phyloP scores from a whole-genome alignment of 2,113 vertebrate species.

The Pituophis catenifer region DNA sequence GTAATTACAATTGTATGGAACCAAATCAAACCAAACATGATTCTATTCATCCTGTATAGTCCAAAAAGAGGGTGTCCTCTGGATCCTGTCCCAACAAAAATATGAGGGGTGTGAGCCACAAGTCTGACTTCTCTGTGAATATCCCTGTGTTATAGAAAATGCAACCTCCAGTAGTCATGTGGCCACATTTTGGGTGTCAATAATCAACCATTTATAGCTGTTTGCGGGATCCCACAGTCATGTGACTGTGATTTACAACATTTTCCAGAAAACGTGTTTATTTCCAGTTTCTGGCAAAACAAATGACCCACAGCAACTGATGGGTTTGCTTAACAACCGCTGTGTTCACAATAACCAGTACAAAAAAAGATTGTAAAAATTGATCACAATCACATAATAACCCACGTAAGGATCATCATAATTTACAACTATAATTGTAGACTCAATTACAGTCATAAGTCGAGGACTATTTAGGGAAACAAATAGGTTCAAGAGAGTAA shows the following conservation, averaged over 20 bases:
- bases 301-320: neutral
- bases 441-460: neutral
- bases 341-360: neutral
- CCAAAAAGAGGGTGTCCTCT: neutral
- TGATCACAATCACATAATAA: neutral
- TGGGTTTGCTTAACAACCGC: neutral
- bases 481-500: neutral
- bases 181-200: neutral
- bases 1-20: neutral
- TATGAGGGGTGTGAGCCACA: neutral
- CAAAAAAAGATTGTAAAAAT: neutral
- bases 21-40: neutral
- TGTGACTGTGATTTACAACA: neutral
- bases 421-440: neutral
- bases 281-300: neutral
- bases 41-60: neutral
- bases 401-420: neutral
- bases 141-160: neutral
- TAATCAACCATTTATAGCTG: neutral
- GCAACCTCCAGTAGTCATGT: neutral
- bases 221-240: neutral
- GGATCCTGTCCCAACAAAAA: neutral
- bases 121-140: neutral
- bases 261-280: neutral
- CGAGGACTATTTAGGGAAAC: neutral